Evolutionary conservation across 1,140 invertebrate species (phyloP).

Genomic region (Pseudomyrmex gracilis): DNA sequence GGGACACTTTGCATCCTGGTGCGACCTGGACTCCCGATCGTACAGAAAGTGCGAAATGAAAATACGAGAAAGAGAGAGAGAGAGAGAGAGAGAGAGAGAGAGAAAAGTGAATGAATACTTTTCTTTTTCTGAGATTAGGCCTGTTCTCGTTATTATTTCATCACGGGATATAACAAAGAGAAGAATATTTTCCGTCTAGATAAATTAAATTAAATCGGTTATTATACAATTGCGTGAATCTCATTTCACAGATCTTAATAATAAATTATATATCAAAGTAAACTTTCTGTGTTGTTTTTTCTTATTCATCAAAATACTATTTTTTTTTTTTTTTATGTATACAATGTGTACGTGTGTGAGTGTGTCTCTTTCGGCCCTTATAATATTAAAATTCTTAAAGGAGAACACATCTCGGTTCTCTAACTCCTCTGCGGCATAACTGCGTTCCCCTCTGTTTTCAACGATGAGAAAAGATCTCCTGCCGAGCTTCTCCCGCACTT

Average conservation of each 20-base stretch:
- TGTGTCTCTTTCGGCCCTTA: too few relatives aligned
- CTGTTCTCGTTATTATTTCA: background rate
- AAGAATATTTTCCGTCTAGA: background rate
- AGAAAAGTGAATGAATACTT: background rate
- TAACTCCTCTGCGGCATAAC: constrained; percentile 50
- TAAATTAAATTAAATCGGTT: too few relatives aligned
- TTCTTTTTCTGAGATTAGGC: constrained; percentile 15
- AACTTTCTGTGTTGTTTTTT: too few relatives aligned
- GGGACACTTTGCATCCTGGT: constrained; percentile 68
- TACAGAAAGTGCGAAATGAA: constrained; percentile 42
- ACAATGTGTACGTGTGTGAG: too few relatives aligned
- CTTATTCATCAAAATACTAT: too few relatives aligned
- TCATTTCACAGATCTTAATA: too few relatives aligned
- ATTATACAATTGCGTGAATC: too few relatives aligned
- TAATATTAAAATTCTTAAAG: too few relatives aligned
- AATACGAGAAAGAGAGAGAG: constrained; percentile 1
- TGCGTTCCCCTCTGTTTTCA: constrained; percentile 68
- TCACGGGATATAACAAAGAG: background rate
- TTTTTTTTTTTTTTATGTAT: too few relatives aligned
- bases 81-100: background rate
- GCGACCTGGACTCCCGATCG: constrained; percentile 30
- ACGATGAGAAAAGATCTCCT: constrained; percentile 62
- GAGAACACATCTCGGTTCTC: background rate
- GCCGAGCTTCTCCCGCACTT: constrained; percentile 48
- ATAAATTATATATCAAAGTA: too few relatives aligned